Conservation (phyloP, 2,113 vertebrate genomes). For the Apistogramma diplotaenia region DNA sequence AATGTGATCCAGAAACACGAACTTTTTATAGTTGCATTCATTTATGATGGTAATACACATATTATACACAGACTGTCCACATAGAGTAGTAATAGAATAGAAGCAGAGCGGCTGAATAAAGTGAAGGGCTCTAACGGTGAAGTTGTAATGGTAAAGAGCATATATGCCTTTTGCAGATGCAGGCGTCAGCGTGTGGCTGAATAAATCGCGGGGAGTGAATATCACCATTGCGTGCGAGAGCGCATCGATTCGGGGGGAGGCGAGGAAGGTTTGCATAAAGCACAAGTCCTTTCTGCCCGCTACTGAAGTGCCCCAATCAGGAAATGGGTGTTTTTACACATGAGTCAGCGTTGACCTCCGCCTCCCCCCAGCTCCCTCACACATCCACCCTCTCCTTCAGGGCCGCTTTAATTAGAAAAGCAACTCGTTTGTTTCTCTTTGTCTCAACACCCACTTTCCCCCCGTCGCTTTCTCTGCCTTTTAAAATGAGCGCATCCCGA, state of each 20-base stretch:
- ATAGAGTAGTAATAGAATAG: too few relatives aligned
- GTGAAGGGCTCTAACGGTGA: background rate
- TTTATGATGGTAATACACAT: background rate
- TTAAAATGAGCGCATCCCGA: conserved; percentile 46
- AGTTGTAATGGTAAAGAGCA: background rate
- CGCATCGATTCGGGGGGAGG: background rate
- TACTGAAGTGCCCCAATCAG: conserved; percentile 53
- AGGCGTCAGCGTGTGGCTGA: background rate
- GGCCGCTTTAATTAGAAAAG: conserved; percentile 64
- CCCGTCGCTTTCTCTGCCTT: conserved; percentile 6
- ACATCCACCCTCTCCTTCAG: conserved; percentile 50
- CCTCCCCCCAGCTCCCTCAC: conserved; percentile 19
- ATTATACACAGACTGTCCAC: too few relatives aligned
- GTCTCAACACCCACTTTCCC: conserved; percentile 32
- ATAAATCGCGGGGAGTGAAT: background rate
- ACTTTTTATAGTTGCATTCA: background rate
- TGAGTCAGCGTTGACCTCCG: conserved; percentile 67
- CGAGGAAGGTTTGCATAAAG: conserved; percentile 29
- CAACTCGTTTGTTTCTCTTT: conserved; percentile 56
- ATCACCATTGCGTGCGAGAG: conserved; percentile 4
- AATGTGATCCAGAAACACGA: background rate
- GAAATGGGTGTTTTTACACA: conserved; percentile 65
- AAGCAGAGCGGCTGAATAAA: too few relatives aligned
- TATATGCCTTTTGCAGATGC: background rate
- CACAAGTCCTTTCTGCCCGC: conserved; percentile 27